Conservation (phyloP, 2,888 invertebrate genomes). For the Volucella zonaria region DNA sequence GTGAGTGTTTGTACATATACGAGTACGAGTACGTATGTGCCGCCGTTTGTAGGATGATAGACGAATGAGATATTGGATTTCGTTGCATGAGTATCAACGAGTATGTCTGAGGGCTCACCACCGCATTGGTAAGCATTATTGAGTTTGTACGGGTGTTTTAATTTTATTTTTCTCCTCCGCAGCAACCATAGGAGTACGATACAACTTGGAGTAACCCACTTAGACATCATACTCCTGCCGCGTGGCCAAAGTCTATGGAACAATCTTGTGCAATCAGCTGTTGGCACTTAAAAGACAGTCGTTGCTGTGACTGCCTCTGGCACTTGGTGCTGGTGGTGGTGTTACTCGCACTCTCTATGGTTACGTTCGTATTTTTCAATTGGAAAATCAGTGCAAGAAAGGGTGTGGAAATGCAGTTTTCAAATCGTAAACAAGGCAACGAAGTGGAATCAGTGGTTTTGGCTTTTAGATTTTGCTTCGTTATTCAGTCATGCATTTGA, state of each 20-base stretch:
- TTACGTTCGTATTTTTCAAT: conserved; percentile 26
- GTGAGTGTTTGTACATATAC: background rate
- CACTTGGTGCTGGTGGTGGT: no score
- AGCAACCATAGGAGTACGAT: background rate
- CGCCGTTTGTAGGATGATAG: conserved; percentile 24
- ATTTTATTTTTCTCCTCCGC: background rate
- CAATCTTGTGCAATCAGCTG: conserved; percentile 52
- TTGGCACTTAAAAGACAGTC: conserved; percentile 30
- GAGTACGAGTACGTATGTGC: background rate
- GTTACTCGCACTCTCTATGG: background rate
- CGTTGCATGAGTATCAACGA: conserved; percentile 6
- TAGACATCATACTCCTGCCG: background rate
- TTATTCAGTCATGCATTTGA: conserved; percentile 57
- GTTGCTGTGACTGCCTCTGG: conserved; percentile 5
- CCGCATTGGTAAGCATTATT: conserved; percentile 25
- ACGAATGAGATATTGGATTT: conserved; percentile 30
- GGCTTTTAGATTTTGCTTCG: conserved; percentile 22
- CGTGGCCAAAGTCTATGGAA: conserved; percentile 13
- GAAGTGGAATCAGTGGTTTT: conserved; percentile 52
- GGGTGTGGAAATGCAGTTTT: conserved; percentile 37
- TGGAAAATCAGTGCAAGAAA: conserved; percentile 20
- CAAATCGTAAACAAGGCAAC: conserved; percentile 31
- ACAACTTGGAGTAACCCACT: conserved; percentile 4
- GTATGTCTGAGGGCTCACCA: conserved; percentile 8
- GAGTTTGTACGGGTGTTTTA: conserved; percentile 14